Base-by-base conservation (phyloP, 37 sponge, comb jelly and placozoan genomes). In the Agelas oroides region DNA sequence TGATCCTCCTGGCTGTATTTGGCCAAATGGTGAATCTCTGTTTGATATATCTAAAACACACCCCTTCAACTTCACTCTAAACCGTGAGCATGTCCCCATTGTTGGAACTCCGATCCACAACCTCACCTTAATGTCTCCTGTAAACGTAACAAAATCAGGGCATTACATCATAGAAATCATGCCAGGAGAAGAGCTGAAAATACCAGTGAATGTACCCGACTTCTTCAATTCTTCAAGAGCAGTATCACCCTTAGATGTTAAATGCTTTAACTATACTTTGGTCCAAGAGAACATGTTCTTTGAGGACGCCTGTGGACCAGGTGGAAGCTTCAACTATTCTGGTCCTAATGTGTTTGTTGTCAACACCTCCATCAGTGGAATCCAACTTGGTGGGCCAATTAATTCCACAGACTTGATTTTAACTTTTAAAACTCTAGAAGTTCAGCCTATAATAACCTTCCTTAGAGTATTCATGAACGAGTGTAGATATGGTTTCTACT, bases 1-100 rank as follows among this genome's bases (percentile, higher is more conserved):
- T 5, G 36, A 76, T 36, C 59, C 77, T 15, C 28, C 53, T 5
- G 36, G 31, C 2, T 76, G 77, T 32, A 1, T 56, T 39, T 76
- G 77, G 77, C 77, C 59, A 8, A 59, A 76, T 76, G 77, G 56
- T 3, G 16, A 19, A 2, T 28, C 62, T 21, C 16, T 76, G 19
- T 59, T 76, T 32, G 77, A 76, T 57, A 20, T 5, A 33, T 56
- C 20, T 32, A 38, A 35, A 73, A 35, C 46, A 23, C 24, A 35
- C 24, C 21, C 21, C 24, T 73, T 73, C 52, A 28, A 32, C 5
- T 76, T 52, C 56, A 52, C 61, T 76, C 20, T 27, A 16, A 39
- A 76, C 12, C n/a, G 1, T 52, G 25, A 74, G 37, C 27, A 17
- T 38, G 2, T 55, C 5, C 30, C 30, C 39, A 3, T 39, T 52